Conservation (phyloP, 2,888 invertebrate species). For the Calameuta idolon region DNA sequence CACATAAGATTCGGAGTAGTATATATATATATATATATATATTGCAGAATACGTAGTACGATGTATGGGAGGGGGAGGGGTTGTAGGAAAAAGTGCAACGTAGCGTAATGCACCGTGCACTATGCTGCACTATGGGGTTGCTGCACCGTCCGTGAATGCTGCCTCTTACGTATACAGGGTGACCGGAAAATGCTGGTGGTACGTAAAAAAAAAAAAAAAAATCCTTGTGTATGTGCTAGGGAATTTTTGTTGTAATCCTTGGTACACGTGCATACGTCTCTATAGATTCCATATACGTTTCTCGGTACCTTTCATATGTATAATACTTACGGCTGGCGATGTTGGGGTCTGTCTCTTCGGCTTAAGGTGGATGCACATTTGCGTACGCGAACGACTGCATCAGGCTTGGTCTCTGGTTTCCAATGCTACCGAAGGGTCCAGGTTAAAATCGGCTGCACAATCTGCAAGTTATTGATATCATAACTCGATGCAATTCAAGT, state of each 20-base stretch:
- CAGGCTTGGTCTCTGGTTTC: neutral
- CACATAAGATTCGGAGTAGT: neutral
- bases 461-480: slow-evolving; percentile 52
- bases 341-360: neutral
- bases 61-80: neutral
- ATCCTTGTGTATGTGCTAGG: neutral
- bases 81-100: neutral
- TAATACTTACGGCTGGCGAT: neutral
- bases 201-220: too few relatives aligned
- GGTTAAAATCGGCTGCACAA: neutral
- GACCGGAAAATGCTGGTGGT: neutral
- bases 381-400: too few relatives aligned
- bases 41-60: neutral
- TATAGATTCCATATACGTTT: neutral
- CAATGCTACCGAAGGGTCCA: neutral
- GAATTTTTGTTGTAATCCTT: neutral
- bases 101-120: slow-evolving; percentile 1
- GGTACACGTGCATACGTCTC: neutral
- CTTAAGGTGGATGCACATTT: neutral
- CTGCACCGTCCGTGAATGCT: slow-evolving; percentile 19
- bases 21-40: neutral
- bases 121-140: slow-evolving; percentile 16
- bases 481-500: slow-evolving; percentile 45
- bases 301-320: neutral
- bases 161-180: slow-evolving; percentile 33